These are phyloP conservation scores for Rhyzopertha dominica DNA, from an alignment of 1,140 invertebrate species.

Conservation along the genomic window DNA sequence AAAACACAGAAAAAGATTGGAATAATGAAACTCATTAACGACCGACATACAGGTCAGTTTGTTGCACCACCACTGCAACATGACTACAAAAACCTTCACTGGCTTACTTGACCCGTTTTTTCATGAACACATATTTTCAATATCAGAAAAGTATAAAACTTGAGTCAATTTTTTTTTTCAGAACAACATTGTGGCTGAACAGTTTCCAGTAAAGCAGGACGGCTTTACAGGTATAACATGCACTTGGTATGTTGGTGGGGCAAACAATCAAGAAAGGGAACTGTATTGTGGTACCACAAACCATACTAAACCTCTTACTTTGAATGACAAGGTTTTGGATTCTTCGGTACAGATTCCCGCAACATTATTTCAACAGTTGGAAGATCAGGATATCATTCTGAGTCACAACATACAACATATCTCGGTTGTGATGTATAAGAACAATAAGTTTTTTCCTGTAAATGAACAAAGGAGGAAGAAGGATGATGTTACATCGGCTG, in stretches of 20 bases:
- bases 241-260: conserved; percentile 59
- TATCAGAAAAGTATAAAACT: too few species aligned
- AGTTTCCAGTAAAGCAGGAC: conserved; percentile 61
- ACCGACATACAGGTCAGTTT: too few species aligned
- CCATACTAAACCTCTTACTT: conserved; percentile 48
- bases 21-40: too few species aligned
- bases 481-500: conserved; percentile 55
- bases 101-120: too few species aligned
- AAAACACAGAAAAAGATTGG: too few species aligned
- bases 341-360: conserved; percentile 66
- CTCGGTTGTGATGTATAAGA: conserved; percentile 64
- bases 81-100: too few species aligned
- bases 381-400: conserved; percentile 35
- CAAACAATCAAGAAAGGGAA: conserved; percentile 25
- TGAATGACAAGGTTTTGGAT: conserved; percentile 60
- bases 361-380: conserved; percentile 54
- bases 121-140: too few species aligned
- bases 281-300: conserved; percentile 39
- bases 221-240: conserved; percentile 70
- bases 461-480: conserved; percentile 31
- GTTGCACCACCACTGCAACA: too few species aligned
- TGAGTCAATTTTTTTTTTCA: conserved; percentile 23
- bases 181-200: conserved; percentile 63
- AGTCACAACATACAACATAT: conserved; percentile 51
- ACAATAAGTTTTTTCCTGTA: conserved; percentile 63